Percentiles rank a stretch among this genome's conserved stretches.
Evolutionary conservation across 2,888 invertebrate genomes (phyloP).

Genomic region (Bugulina stolonifera): DNA sequence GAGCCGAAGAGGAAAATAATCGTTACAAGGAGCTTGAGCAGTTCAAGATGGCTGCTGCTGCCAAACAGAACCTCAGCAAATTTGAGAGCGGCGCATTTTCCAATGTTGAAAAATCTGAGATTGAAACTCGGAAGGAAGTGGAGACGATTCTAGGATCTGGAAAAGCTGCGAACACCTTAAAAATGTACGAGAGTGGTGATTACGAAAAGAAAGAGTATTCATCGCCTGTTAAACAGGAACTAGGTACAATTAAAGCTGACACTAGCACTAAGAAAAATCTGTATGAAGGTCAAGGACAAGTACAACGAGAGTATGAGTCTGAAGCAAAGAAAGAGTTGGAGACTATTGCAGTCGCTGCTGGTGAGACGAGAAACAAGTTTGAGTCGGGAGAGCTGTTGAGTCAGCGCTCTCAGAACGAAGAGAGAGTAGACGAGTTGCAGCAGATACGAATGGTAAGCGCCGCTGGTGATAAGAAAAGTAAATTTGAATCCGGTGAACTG

Average conservation of each 20-base stretch:
- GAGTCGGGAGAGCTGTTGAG: constrained; percentile 1
- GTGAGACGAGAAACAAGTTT: constrained; percentile 11
- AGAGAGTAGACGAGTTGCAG: background rate
- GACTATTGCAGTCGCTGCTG: background rate
- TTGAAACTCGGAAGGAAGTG: background rate
- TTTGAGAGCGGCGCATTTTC: background rate
- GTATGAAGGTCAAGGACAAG: background rate
- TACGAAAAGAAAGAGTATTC: background rate
- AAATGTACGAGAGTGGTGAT: constrained; percentile 11
- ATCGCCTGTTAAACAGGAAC: background rate
- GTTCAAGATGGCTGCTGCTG: constrained; percentile 9
- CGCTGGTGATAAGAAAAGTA: background rate
- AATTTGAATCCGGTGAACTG: constrained; percentile 18
- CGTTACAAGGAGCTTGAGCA: constrained; percentile 1
- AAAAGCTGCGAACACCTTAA: background rate
- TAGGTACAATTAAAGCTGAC: background rate
- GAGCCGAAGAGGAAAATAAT: background rate
- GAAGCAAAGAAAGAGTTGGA: constrained; percentile 14
- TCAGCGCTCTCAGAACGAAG: background rate
- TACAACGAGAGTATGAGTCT: constrained; percentile 3
- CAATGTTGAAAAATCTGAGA: background rate
- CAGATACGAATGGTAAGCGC: background rate
- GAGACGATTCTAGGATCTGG: background rate
- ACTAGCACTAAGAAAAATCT: background rate
- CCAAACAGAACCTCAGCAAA: constrained; percentile 2